These are phyloP conservation scores for Indicator indicator DNA, from an alignment of 2,113 vertebrate species.

Conservation along the genomic window DNA sequence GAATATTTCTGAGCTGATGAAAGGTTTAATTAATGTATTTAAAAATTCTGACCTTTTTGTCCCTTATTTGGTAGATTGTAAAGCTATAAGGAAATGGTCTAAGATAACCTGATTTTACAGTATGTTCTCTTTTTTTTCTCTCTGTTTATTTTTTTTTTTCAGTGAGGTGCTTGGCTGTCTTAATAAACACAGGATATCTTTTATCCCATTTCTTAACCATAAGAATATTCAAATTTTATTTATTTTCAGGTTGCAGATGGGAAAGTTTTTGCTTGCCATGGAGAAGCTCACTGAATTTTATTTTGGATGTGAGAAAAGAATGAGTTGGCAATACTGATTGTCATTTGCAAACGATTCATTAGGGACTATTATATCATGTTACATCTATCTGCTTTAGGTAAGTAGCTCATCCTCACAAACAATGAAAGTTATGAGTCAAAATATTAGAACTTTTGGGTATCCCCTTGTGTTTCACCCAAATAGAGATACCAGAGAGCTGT, in stretches of 20 bases:
- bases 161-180: neutral
- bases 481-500: neutral
- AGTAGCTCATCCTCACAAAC: neutral
- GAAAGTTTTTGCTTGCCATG: neutral
- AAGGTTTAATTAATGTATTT: neutral
- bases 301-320: neutral
- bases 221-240: neutral
- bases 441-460: neutral
- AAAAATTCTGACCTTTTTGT: neutral
- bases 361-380: neutral
- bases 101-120: neutral
- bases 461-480: neutral
- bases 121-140: neutral
- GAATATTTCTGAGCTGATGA: neutral
- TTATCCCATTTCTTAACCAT: neutral
- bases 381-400: neutral
- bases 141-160: neutral
- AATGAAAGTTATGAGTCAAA: neutral
- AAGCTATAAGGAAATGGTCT: neutral
- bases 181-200: neutral
- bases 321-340: neutral
- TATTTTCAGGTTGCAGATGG: neutral
- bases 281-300: neutral
- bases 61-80: neutral
- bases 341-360: neutral